Evolutionary conservation across 2,113 vertebrate species (phyloP).

Genomic region (Rafetus swinhoei): DNA sequence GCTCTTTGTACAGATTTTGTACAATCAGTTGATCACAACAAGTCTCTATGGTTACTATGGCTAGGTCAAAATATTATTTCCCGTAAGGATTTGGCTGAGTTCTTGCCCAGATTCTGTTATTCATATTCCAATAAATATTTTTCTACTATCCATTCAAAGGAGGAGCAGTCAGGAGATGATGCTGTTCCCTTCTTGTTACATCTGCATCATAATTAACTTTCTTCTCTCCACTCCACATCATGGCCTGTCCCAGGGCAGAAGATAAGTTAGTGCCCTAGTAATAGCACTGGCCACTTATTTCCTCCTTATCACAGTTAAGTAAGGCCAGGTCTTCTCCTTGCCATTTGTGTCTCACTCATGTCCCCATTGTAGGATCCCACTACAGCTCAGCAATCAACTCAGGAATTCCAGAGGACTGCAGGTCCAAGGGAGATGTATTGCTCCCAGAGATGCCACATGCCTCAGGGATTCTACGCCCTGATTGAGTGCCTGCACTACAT

Average conservation of each 20-base stretch:
- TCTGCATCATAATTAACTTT: slow-evolving; percentile 26
- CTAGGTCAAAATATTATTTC: neutral
- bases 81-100: neutral
- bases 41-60: neutral
- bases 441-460: neutral
- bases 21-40: neutral
- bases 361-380: neutral
- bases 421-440: slow-evolving; percentile 13
- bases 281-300: neutral
- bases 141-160: neutral
- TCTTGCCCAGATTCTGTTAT: neutral
- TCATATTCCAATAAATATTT: neutral
- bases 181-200: neutral
- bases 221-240: neutral
- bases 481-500: slow-evolving; percentile 9
- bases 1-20: neutral
- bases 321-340: neutral
- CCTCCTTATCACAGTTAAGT: neutral
- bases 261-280: neutral
- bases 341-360: neutral
- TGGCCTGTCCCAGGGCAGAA: neutral
- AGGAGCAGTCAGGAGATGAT: neutral
- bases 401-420: slow-evolving; percentile 7
- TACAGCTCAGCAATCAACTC: neutral
- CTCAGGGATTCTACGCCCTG: neutral